Percentiles rank a stretch among this genome's conserved stretches.
phyloP scores from a whole-genome alignment of 2,113 vertebrate genomes.

The Strix uralensis region DNA sequence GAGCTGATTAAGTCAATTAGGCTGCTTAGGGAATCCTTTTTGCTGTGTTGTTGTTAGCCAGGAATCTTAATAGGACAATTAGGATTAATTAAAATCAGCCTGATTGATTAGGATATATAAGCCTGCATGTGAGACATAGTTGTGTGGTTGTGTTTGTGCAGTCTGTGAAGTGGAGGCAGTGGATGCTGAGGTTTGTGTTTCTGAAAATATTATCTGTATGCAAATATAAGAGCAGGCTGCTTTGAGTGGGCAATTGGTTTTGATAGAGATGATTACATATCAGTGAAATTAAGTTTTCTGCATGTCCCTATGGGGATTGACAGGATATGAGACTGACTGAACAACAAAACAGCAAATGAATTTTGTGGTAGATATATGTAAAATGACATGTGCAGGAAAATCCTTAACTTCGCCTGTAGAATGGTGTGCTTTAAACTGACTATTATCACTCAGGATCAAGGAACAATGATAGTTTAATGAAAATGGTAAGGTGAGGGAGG shows the following conservation, averaged over 20 bases:
- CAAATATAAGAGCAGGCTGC: not conserved
- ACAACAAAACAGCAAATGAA: not conserved
- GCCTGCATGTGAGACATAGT: not conserved
- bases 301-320: not conserved
- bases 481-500: not conserved
- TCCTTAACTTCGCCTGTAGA: not conserved
- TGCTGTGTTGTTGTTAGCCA: slow-evolving; percentile 54
- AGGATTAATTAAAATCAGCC: slow-evolving; percentile 68
- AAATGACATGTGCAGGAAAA: not conserved
- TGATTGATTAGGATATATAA: slow-evolving; percentile 63
- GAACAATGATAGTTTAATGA: not conserved
- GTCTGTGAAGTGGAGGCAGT: not conserved
- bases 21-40: slow-evolving; percentile 50
- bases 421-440: not conserved
- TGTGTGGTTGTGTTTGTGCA: not conserved
- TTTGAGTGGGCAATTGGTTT: not conserved
- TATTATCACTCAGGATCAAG: fast-evolving
- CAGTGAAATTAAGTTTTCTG: not conserved
- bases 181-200: not conserved
- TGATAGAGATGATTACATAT: not conserved
- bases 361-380: not conserved
- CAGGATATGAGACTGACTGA: not conserved
- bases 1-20: slow-evolving; percentile 66
- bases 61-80: slow-evolving; percentile 63
- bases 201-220: not conserved